These are phyloP conservation scores for Slavum lentiscoides DNA, from an alignment of 2,888 invertebrate genomes.

Conservation along the genomic window DNA sequence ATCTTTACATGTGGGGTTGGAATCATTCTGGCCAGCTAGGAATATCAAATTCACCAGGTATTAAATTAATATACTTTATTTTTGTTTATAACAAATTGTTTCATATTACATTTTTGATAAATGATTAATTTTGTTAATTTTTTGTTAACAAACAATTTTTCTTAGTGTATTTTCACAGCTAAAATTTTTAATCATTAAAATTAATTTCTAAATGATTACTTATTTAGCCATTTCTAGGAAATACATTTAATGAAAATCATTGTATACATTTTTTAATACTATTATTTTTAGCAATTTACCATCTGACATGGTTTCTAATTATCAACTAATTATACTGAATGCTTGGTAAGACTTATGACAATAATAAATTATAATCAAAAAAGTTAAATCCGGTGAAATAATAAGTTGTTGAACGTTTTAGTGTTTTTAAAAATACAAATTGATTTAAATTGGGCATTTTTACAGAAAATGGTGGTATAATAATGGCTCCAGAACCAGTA, in stretches of 20 bases:
- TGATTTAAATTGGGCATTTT: constrained; percentile 10
- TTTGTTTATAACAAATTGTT: no score
- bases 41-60: constrained; percentile 46
- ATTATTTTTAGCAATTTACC: constrained; percentile 20
- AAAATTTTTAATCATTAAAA: neutral
- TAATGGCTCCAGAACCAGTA: constrained; percentile 60
- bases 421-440: constrained; percentile 6
- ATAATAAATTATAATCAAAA: constrained; percentile 20
- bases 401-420: constrained; percentile 3
- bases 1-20: constrained; percentile 90
- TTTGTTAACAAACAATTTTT: neutral
- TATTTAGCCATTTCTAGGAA: neutral
- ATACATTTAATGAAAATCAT: neutral
- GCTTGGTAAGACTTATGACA: constrained; percentile 34
- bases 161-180: neutral
- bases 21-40: constrained; percentile 87
- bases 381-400: constrained; percentile 34
- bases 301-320: constrained; percentile 19
- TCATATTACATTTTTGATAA: neutral
- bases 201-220: neutral
- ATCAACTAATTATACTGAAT: constrained; percentile 36
- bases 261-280: neutral
- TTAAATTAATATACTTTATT: neutral
- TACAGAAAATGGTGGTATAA: constrained; percentile 56
- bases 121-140: neutral